Base-by-base conservation (phyloP, 2,888 invertebrate species). In the Drosophila pseudotalamancana region DNA sequence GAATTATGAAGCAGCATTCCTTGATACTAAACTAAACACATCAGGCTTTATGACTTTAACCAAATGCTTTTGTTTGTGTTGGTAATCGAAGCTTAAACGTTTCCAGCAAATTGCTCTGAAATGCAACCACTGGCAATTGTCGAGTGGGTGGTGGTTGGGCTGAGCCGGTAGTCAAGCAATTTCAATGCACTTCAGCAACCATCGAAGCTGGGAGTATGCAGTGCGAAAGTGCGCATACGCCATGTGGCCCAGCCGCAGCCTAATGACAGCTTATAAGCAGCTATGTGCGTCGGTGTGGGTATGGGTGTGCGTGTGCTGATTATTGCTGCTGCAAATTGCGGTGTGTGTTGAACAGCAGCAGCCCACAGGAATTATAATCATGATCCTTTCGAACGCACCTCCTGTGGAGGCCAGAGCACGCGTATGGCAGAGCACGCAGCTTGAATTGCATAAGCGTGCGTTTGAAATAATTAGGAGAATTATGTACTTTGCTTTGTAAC, bases 321-420 rank as follows among this genome's bases (percentile, higher is more conserved):
- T 42, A 45, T 51, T 45, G 66, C 64, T 78, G 79, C 79, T 31
- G 65, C 59, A 69, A 82, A 66, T 75, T 75, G 72, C 79, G 54
- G 57, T 42, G 46, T 40, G 45, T 37, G 56, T 50, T 54, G 63
- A 68, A 50, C 61, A 68, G 54, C 61, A 60, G 32, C 78, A 50
- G 45, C 25, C 34, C 59, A 64, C 12, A 66, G 37, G 21, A 35
- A 40, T 50, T 55, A 25, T 63, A 42, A 55, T 62, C 25, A 42
- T 48, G 61, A 27, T 42, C 19, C 11, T 55, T 37, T 27, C 37
- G 27, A 23, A 31, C 35, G 6, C 18, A 21, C 34, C 53, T 16
- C 12, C 8, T 32, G 12, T 5, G 8, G 21, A 16, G 25, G 23
- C n/a, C 8, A 16, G 23, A 37, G 23, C 14, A 8, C 14, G 19